A percentile compares a stretch with the other conserved stretches of the same genome.
These are phyloP conservation scores for Brachirus orientalis DNA, from an alignment of 2,113 vertebrate species.

Conservation along the genomic window DNA sequence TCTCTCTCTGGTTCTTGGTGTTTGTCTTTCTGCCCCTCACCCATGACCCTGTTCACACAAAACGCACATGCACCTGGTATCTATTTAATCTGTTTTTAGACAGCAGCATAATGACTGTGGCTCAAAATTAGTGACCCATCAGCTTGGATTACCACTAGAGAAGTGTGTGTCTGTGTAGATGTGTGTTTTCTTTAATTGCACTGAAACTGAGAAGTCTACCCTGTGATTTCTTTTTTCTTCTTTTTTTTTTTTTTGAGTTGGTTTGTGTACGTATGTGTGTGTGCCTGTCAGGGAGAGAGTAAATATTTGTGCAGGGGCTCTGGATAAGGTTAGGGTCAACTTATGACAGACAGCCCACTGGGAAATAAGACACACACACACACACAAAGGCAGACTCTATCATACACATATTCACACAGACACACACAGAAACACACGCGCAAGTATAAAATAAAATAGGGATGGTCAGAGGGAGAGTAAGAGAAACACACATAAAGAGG, in stretches of 20 bases:
- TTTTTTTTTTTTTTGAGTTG: conserved; percentile 29
- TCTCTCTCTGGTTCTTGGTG: conserved; percentile 11
- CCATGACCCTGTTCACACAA: conserved; percentile 58
- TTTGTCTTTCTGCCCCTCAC: conserved; percentile 36
- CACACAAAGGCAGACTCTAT: conserved; percentile 32
- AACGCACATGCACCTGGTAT: conserved; percentile 76
- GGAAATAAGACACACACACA: conserved; percentile 73
- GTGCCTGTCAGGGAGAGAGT: conserved; percentile 68
- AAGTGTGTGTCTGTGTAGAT: conserved; percentile 39
- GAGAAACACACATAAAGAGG: conserved; percentile 20
- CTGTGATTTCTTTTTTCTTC: conserved; percentile 18
- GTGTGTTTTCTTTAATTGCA: conserved; percentile 66
- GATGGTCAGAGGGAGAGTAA: conserved; percentile 24
- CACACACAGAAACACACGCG: conserved; percentile 18
- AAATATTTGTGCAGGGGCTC: conserved; percentile 81
- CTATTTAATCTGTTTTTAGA: conserved; percentile 78
- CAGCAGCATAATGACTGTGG: conserved; percentile 68
- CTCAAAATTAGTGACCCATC: conserved; percentile 73
- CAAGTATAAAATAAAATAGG: conserved; percentile 26
- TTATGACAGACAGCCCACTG: conserved; percentile 77
- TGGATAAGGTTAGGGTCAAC: conserved; percentile 80
- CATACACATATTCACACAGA: conserved; percentile 8
- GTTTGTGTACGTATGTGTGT: conserved; percentile 47
- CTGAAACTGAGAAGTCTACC: conserved; percentile 59
- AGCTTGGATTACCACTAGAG: conserved; percentile 67